Percentiles rank a stretch among this genome's conserved stretches.
Conservation (phyloP, 2,113 vertebrate genomes). For the Entomyzon cyanotis region DNA sequence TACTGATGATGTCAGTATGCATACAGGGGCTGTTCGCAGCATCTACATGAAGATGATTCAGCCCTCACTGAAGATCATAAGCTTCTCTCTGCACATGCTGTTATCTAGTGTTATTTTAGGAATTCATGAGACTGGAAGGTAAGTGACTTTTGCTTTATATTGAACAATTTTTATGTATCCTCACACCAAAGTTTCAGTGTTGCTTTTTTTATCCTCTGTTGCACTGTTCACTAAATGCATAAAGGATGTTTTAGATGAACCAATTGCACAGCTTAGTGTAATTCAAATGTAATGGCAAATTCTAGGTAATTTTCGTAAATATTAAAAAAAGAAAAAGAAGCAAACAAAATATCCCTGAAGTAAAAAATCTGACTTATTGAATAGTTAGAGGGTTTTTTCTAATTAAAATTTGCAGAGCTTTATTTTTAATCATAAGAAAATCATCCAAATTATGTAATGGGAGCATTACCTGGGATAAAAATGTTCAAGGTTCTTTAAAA, state of each 20-base stretch:
- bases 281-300: not conserved
- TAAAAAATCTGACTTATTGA: not conserved
- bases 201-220: not conserved
- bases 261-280: not conserved
- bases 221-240: not conserved
- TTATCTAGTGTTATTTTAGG: conserved; percentile 40
- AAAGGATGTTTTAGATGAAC: not conserved
- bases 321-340: not conserved
- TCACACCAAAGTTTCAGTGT: not conserved
- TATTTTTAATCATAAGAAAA: not conserved
- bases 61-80: conserved; percentile 52
- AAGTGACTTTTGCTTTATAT: conserved; percentile 41
- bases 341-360: not conserved
- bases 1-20: conserved; percentile 83
- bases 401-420: not conserved
- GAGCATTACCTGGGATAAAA: not conserved
- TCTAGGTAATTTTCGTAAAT: not conserved
- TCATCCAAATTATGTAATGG: not conserved
- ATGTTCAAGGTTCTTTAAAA: not conserved
- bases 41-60: conserved; percentile 75
- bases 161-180: not conserved
- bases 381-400: not conserved
- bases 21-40: conserved; percentile 74
- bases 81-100: not conserved
- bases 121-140: conserved; percentile 53